Evolutionary conservation across 2,113 vertebrate genomes (phyloP), one percentile per base, ranked within the genome.

Genomic region (Bos indicus): DNA sequence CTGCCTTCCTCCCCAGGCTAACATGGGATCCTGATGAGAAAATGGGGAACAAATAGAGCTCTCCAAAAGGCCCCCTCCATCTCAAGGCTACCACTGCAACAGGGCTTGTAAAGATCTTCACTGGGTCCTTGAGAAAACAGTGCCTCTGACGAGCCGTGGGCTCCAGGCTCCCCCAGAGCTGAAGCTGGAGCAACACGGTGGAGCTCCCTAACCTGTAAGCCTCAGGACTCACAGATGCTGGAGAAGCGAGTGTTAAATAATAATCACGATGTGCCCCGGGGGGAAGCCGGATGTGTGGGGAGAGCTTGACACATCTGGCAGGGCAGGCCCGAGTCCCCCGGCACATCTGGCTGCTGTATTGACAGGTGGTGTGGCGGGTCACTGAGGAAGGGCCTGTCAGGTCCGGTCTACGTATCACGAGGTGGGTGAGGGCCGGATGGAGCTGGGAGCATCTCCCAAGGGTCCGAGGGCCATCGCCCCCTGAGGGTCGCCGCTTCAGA

Each of bases 231-330:
- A 16, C 40, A 88, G 77, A 90, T 2, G 71, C 94, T 74, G 92
- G 96, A 48, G 74, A 78, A 54, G n/a, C 6, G 3, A 96, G 92
- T 88, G 91, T 97, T 97, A 96, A 98, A 97, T 91, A 93, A 93
- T 93, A 83, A 96, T 84, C 93, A 56, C 5, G 8, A 57, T 23
- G 83, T 90, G 88, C 94, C 95, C 86, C 1, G 30, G 59, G 80
- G 97, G 95, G 98, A 95, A 93, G 95, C 97, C 52, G 91, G 97
- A 95, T 96, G 97, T 93, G 86, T 83, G 82, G 13, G 19, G 91
- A 93, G 95, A 94, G 92, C 88, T 64, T 40, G 90, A 93, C 95
- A 98, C 97, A 98, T 98, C 98, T 98, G 98, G 98, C 82, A 80
- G 84, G 89, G 94, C 92, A 14, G 84, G 77, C 57, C 94, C 12